Conservation (phyloP, 2,797 vertebrate species). For the Notolabrus celidotus region DNA sequence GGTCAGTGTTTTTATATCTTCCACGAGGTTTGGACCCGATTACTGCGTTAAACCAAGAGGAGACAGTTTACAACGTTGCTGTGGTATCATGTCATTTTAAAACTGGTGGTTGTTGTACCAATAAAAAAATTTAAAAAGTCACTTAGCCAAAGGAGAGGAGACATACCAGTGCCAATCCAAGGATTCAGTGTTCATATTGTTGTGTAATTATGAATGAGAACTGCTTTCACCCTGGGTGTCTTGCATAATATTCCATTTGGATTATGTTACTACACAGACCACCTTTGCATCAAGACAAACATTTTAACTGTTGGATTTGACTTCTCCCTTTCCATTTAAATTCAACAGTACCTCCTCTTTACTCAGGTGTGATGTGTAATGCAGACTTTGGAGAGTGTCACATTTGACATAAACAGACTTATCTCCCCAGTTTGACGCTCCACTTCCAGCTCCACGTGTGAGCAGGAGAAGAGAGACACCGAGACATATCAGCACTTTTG, state of each 20-base stretch:
- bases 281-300: constrained; percentile 49
- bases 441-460: constrained; percentile 41
- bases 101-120: constrained; percentile 31
- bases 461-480: constrained; percentile 42
- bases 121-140: constrained; percentile 44
- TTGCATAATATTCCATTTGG: constrained; percentile 46
- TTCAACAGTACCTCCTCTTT: constrained; percentile 72
- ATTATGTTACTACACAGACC: constrained; percentile 43
- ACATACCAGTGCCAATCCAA: constrained; percentile 42
- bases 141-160: constrained; percentile 60
- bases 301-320: constrained; percentile 40
- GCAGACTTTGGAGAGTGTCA: constrained; percentile 59
- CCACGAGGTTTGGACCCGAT: constrained; percentile 24
- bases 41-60: constrained; percentile 53
- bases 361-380: constrained; percentile 80
- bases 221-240: constrained; percentile 46
- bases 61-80: constrained; percentile 61
- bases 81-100: constrained; percentile 42
- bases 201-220: constrained; percentile 54
- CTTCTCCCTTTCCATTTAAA: constrained; percentile 24
- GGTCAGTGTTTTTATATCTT: constrained; percentile 60
- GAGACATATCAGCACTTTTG: constrained; percentile 78
- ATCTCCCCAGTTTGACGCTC: constrained; percentile 53
- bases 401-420: constrained; percentile 55
- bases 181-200: constrained; percentile 46